Evolutionary conservation across 2,888 invertebrate species (phyloP).

Genomic region (Drosophila longiperda): DNA sequence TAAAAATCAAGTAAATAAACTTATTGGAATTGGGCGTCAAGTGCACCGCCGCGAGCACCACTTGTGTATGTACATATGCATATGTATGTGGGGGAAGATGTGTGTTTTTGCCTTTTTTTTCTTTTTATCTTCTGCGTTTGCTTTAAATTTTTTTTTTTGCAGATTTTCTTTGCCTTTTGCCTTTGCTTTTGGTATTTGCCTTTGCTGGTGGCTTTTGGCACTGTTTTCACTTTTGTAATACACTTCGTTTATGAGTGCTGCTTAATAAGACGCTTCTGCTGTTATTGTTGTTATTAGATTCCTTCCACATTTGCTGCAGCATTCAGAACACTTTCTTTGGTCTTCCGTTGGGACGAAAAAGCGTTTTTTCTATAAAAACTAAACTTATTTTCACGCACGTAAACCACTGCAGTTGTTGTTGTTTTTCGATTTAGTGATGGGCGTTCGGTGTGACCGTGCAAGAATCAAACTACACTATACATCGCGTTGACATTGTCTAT

Average conservation of each 20-base stretch:
- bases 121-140: conserved; percentile 29
- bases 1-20: conserved; percentile 62
- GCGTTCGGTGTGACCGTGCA: conserved; percentile 28
- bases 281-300: conserved; percentile 16
- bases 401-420: conserved; percentile 65
- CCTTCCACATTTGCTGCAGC: conserved; percentile 44
- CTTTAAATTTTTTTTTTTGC: conserved; percentile 5
- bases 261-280: conserved; percentile 23
- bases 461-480: conserved; percentile 6
- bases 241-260: conserved; percentile 39
- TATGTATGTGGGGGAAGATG: conserved; percentile 22
- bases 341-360: conserved; percentile 35
- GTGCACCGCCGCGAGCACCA: conserved; percentile 57
- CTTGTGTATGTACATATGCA: conserved; percentile 42
- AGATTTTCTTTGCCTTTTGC: conserved; percentile 32
- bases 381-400: conserved; percentile 78
- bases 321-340: conserved; percentile 47
- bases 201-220: conserved; percentile 53
- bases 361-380: conserved; percentile 62
- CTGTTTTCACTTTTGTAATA: conserved; percentile 70
- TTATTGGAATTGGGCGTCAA: conserved; percentile 57
- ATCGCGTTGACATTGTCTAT: neutral
- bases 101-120: conserved; percentile 32
- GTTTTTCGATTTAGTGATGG: conserved; percentile 58
- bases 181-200: conserved; percentile 31